Conservation (phyloP, 2,113 vertebrate species). For the Cephalopholis sonnerati region DNA sequence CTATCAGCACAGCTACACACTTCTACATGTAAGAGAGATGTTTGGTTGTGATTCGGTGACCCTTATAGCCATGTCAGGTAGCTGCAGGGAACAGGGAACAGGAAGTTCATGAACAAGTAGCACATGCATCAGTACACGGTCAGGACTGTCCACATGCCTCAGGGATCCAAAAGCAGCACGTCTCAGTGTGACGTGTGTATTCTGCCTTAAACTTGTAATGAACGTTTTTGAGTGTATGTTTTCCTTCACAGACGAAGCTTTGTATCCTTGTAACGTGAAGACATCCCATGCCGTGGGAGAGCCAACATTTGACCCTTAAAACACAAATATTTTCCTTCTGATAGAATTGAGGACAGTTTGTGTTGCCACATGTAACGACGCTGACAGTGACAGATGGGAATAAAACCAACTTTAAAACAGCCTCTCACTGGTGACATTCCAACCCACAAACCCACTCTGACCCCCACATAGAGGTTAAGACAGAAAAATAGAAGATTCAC, state of each 20-base stretch:
- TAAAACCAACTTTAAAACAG: not conserved
- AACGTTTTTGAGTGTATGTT: not conserved
- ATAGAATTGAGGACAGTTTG: too few species aligned
- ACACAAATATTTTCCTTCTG: constrained; percentile 47
- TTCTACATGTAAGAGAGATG: not conserved
- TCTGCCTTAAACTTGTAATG: constrained; percentile 1
- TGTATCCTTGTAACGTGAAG: constrained; percentile 31
- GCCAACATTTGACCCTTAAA: constrained; percentile 35
- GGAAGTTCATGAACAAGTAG: not conserved
- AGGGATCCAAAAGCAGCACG: constrained; percentile 15
- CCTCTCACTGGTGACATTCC: not conserved
- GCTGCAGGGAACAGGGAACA: constrained; percentile 5
- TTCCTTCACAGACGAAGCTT: constrained; percentile 6
- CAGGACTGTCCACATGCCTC: not conserved
- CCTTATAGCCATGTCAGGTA: not conserved
- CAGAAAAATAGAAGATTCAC: not conserved
- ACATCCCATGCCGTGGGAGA: constrained; percentile 6
- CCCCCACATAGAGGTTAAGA: not conserved
- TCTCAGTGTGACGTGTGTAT: not conserved
- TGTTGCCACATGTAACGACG: too few species aligned
- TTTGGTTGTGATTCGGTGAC: not conserved
- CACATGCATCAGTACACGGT: not conserved
- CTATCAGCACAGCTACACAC: not conserved
- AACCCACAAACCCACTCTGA: not conserved
- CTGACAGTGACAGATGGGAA: constrained; percentile 11